Evolutionary conservation across 2,888 invertebrate species (phyloP).

Genomic region (Amblyjoppa fuscipennis): DNA sequence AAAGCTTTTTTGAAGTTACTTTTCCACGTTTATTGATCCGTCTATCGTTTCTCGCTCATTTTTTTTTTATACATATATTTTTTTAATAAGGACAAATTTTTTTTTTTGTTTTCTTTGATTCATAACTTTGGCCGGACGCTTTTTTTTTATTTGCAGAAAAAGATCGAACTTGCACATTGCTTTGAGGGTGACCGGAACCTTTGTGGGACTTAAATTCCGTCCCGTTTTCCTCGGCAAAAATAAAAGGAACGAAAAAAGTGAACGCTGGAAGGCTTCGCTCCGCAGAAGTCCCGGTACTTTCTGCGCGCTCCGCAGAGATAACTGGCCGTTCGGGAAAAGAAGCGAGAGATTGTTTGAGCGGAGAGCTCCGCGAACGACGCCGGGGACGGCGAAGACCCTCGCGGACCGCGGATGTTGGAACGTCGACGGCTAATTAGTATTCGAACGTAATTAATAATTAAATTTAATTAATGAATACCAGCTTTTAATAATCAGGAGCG

Average conservation of each 20-base stretch:
- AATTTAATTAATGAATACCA: slow-evolving; percentile 48
- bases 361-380: neutral
- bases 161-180: no score
- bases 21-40: no score
- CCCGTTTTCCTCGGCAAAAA: slow-evolving; percentile 55
- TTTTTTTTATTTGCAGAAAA: no score
- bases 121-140: no score
- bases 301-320: slow-evolving; percentile 12
- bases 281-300: slow-evolving; percentile 7
- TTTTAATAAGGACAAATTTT: no score
- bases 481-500: neutral
- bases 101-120: no score
- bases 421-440: slow-evolving; percentile 55
- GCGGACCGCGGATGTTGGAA: slow-evolving; percentile 2
- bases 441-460: slow-evolving; percentile 50
- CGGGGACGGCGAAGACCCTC: slow-evolving; percentile 23
- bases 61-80: no score
- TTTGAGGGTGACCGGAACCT: slow-evolving; percentile 58
- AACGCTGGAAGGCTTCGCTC: neutral
- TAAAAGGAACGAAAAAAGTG: slow-evolving; percentile 26
- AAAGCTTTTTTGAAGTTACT: no score
- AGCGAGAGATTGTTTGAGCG: slow-evolving; percentile 33
- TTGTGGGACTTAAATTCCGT: slow-evolving; percentile 83
- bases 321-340: slow-evolving; percentile 45
- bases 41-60: no score